Conservation (phyloP, 2,888 invertebrate genomes). For the Tetragonisca angustula region DNA sequence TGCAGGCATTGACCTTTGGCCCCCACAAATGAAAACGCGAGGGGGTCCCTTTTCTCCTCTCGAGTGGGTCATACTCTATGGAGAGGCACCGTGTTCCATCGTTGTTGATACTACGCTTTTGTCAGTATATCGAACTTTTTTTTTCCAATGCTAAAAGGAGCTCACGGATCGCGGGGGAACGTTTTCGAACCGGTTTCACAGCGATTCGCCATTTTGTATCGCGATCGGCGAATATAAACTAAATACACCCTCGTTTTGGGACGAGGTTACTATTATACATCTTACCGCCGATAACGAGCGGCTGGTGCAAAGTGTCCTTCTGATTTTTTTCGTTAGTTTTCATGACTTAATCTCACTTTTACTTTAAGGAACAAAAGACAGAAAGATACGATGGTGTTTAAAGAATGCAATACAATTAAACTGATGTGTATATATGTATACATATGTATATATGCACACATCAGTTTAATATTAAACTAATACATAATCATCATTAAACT, state of each 20-base stretch:
- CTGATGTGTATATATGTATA: too few relatives aligned
- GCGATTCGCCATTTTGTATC: slow-evolving; percentile 28
- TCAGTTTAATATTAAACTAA: not conserved
- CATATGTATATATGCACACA: too few relatives aligned
- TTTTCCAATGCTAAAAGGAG: slow-evolving; percentile 16
- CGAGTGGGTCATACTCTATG: slow-evolving; percentile 72
- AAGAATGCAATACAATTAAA: too few relatives aligned
- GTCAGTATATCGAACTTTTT: slow-evolving; percentile 43
- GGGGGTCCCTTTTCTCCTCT: slow-evolving; percentile 68
- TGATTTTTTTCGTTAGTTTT: not conserved
- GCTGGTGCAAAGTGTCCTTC: not conserved
- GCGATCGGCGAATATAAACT: not conserved
- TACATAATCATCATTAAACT: too few relatives aligned
- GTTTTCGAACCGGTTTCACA: slow-evolving; percentile 10
- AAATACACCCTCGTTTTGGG: not conserved
- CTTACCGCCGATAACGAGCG: not conserved
- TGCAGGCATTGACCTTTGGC: slow-evolving; percentile 77
- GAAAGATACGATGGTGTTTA: too few relatives aligned
- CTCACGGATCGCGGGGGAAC: not conserved
- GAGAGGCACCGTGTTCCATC: slow-evolving; percentile 59
- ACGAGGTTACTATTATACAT: not conserved
- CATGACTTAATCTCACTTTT: too few relatives aligned
- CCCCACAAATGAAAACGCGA: slow-evolving; percentile 74
- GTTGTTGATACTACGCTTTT: slow-evolving; percentile 63
- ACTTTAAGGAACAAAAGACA: too few relatives aligned